Evolutionary conservation across 64 coral and sea anemone species (phyloP).

Genomic region (Montipora efflorescens): DNA sequence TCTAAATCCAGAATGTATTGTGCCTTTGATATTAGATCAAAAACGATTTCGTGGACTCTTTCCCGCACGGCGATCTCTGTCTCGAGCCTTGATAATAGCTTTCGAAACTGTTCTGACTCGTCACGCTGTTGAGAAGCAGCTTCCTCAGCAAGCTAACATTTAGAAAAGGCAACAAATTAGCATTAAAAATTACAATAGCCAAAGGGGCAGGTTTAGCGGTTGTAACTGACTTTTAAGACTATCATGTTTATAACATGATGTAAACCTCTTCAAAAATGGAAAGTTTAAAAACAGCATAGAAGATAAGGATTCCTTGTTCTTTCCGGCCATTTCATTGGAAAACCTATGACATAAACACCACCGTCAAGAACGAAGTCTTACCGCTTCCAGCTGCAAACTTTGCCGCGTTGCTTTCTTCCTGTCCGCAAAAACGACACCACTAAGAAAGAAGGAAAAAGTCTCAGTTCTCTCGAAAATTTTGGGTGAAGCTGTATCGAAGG

Average conservation of each 20-base stretch:
- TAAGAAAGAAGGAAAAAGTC: neutral
- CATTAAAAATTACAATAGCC: neutral
- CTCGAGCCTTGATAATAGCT: constrained; percentile 4
- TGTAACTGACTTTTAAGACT: too few relatives aligned
- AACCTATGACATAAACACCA: neutral
- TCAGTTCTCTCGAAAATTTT: too few relatives aligned
- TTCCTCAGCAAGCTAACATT: constrained; percentile 20
- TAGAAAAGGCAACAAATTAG: neutral
- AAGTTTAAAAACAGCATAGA: too few relatives aligned
- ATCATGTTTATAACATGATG: too few relatives aligned
- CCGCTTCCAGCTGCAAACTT: neutral
- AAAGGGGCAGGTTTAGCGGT: neutral
- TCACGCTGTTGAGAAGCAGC: neutral
- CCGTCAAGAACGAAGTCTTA: neutral
- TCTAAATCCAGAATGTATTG: neutral
- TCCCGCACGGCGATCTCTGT: constrained; percentile 20
- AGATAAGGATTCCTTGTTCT: too few relatives aligned
- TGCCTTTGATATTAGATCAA: constrained; percentile 19
- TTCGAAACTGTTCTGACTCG: neutral
- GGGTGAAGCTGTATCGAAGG: too few relatives aligned
- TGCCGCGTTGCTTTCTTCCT: neutral
- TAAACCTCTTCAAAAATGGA: too few relatives aligned
- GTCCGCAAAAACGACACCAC: constrained; percentile 34
- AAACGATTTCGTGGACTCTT: constrained; percentile 23
- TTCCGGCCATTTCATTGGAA: too few relatives aligned